Percentiles rank a stretch among this genome's conserved stretches.
Evolutionary conservation across 2,888 invertebrate species (phyloP).

Genomic region (Leptogaster cylindrica): DNA sequence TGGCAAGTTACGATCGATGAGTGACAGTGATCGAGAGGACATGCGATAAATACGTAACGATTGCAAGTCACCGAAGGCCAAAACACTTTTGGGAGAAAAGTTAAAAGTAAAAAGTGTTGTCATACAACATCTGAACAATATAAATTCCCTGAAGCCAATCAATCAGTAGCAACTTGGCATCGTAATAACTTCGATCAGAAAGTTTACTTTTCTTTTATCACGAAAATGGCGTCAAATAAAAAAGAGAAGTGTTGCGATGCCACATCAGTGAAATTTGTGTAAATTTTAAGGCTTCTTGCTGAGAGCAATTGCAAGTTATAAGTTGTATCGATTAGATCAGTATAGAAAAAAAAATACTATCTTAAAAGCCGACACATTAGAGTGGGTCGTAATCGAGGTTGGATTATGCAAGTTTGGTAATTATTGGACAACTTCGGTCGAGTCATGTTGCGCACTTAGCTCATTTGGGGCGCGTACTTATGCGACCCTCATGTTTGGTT

Average conservation of each 20-base stretch:
- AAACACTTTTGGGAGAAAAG: neutral
- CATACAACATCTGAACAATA: too few species aligned
- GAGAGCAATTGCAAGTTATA: slow-evolving; percentile 12
- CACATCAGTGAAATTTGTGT: neutral
- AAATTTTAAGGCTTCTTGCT: neutral
- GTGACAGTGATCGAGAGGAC: slow-evolving; percentile 8
- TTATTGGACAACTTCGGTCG: neutral
- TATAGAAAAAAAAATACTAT: too few species aligned
- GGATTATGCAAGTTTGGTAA: slow-evolving; percentile 12
- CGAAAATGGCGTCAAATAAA: slow-evolving; percentile 12
- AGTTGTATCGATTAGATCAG: slow-evolving; percentile 7
- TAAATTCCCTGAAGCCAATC: too few species aligned
- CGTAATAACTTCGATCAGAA: too few species aligned
- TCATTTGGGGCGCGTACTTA: slow-evolving; percentile 22
- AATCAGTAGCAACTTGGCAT: too few species aligned
- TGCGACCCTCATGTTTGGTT: too few species aligned
- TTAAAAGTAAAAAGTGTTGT: too few species aligned
- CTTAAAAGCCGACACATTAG: too few species aligned
- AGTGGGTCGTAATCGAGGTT: neutral
- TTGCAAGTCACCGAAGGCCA: neutral
- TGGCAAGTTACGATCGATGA: neutral
- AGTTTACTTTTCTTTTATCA: too few species aligned
- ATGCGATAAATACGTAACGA: slow-evolving; percentile 20
- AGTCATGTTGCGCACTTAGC: slow-evolving; percentile 7
- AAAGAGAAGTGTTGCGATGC: slow-evolving; percentile 6